These are phyloP conservation scores for Lethocerus indicus DNA, from an alignment of 1,140 invertebrate genomes.

Conservation along the genomic window DNA sequence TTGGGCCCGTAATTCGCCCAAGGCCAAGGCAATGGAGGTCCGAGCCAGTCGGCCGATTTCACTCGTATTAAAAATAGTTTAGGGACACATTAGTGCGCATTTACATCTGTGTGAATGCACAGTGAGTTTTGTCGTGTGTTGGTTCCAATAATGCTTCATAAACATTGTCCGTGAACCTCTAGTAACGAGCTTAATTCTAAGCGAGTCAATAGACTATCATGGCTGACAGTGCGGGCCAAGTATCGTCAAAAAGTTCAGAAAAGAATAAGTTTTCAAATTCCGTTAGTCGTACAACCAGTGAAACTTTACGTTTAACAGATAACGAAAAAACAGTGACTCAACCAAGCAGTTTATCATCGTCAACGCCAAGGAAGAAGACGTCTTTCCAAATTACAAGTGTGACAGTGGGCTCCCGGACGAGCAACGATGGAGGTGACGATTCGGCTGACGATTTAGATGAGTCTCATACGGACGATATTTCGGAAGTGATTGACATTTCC, in stretches of 20 bases:
- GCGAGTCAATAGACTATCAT: slow-evolving; percentile 15
- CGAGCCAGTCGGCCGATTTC: slow-evolving; percentile 7
- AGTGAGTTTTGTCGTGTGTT: not conserved
- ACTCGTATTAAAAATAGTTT: too few species aligned
- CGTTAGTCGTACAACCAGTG: slow-evolving; percentile 18
- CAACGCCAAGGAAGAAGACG: slow-evolving; percentile 46
- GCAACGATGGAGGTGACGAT: slow-evolving; percentile 76
- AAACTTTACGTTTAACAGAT: slow-evolving; percentile 17
- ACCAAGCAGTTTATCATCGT: slow-evolving; percentile 13
- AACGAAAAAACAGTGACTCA: slow-evolving; percentile 13
- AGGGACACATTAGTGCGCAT: not conserved
- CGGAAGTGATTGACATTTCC: slow-evolving; percentile 44
- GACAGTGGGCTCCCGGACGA: slow-evolving; percentile 57
- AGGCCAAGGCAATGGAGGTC: slow-evolving; percentile 13
- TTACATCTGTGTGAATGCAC: not conserved
- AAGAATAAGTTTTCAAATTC: slow-evolving; percentile 17
- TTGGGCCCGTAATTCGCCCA: slow-evolving; percentile 11
- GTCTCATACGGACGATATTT: slow-evolving; percentile 72
- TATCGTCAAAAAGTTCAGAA: slow-evolving; percentile 16
- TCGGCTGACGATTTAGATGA: slow-evolving; percentile 86
- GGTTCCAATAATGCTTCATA: too few species aligned
- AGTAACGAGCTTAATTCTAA: slow-evolving; percentile 9
- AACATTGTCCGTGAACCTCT: slow-evolving; percentile 8
- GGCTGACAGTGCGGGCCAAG: slow-evolving; percentile 18
- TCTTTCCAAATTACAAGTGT: slow-evolving; percentile 89